Conservation (phyloP, 2,113 vertebrate species). For the Peromyscus maniculatus region DNA sequence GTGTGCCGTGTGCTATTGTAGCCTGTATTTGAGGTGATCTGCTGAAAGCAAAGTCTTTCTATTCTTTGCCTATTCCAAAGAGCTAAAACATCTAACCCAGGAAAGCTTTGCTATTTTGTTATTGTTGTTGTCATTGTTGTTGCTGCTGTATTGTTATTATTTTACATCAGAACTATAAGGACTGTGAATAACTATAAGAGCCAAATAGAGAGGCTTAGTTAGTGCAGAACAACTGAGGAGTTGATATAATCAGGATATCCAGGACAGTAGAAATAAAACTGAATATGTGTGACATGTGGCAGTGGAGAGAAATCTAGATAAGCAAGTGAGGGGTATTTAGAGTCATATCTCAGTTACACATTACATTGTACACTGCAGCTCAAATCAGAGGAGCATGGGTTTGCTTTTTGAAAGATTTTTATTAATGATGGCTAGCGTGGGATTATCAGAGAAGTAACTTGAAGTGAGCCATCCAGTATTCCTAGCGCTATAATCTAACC, state of each 20-base stretch:
- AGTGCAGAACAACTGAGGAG: constrained; percentile 19
- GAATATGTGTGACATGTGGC: background rate
- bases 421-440: constrained; percentile 63
- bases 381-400: constrained; percentile 1
- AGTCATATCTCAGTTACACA: background rate
- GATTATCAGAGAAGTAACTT: constrained; percentile 71
- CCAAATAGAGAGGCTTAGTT: constrained; percentile 36
- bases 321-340: background rate
- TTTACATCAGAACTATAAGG: constrained; percentile 62
- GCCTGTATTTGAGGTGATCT: constrained; percentile 60
- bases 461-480: constrained; percentile 80
- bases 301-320: constrained; percentile 13
- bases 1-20: constrained; percentile 49
- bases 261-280: constrained; percentile 34
- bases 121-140: constrained; percentile 29
- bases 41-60: constrained; percentile 68
- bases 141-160: constrained; percentile 40
- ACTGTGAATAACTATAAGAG: constrained; percentile 71
- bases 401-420: constrained; percentile 51
- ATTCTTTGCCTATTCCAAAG: constrained; percentile 77
- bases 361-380: background rate
- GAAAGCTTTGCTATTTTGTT: constrained; percentile 70
- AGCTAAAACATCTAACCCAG: constrained; percentile 71
- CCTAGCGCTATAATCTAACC: constrained; percentile 66
- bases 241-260: constrained; percentile 32